Base-by-base conservation (phyloP, 2,888 invertebrate species). In the Melikaiella ostensackeni region DNA sequence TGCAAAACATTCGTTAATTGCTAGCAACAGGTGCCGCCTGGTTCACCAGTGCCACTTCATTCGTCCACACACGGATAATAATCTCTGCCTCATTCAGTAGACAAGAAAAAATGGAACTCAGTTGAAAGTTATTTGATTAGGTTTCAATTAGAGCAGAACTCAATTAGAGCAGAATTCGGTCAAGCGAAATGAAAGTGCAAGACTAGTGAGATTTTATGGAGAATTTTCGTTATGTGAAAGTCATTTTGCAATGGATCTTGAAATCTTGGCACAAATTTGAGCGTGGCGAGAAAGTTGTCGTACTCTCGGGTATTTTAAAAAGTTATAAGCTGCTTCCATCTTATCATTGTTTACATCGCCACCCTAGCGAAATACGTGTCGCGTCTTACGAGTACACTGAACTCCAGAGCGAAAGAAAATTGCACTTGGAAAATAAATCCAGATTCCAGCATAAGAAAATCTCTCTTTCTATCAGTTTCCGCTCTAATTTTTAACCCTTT, bases 1-100 rank as follows among this genome's bases (percentile, higher is more conserved):
- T n/a, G n/a, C n/a, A 6, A n/a, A 30, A 46, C 50, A 50, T 70
- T 46, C 27, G 50, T 50, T 70, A 70, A 70, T 50, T 70, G 27
- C 66, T 50, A 70, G 66, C 66, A 70, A 70, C 66, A 70, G 66
- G 66, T 70, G 66, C 50, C 30, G 66, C 27, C 11, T 30, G 50
- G 30, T 30, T 46, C 30, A 30, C 66, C 30, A n/a, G 27, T 70
- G 46, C 27, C 66, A 70, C 66, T 70, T 66, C 50, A 50, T 50
- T 70, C 50, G n/a, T 30, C 27, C n/a, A 21, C 50, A 70, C 66
- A 30, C 30, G n/a, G n/a, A n/a, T 46, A 9, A 70, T 70, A 46
- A 5, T 13, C 11, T 55, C 21, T 57, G 13, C 24, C 57, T 24
- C 8, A 57, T 57, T 24, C 4, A 57, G 3, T 9, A 11, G 11